Percentiles rank a stretch among this genome's conserved stretches.
Conservation (phyloP, 1,140 invertebrate species). For the Eueides isabella region DNA sequence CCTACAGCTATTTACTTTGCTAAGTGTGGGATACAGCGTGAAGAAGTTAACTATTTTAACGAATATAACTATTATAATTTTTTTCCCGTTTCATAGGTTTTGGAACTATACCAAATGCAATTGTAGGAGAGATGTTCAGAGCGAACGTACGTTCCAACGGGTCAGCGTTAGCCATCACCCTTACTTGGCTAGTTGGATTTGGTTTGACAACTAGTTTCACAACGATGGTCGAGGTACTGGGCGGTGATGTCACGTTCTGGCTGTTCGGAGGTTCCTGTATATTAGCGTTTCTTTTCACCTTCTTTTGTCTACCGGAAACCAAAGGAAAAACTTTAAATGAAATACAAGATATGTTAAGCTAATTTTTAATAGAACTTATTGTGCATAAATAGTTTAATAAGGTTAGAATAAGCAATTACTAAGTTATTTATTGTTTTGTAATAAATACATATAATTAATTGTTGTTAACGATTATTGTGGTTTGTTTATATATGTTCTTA, state of each 20-base stretch:
- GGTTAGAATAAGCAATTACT: neutral
- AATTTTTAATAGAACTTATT: slow-evolving; percentile 20
- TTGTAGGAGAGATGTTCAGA: slow-evolving; percentile 86
- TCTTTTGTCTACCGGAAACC: slow-evolving; percentile 89
- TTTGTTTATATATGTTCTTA: too few species aligned
- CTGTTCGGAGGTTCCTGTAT: slow-evolving; percentile 88
- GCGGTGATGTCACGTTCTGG: slow-evolving; percentile 89
- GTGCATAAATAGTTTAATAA: neutral
- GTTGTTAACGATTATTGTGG: too few species aligned
- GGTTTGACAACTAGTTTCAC: slow-evolving; percentile 88
- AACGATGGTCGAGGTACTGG: slow-evolving; percentile 83
- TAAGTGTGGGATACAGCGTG: too few species aligned
- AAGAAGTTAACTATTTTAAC: too few species aligned
- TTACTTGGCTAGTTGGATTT: slow-evolving; percentile 89
- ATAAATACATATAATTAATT: neutral
- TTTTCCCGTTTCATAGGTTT: slow-evolving; percentile 79
- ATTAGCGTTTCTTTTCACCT: slow-evolving; percentile 84
- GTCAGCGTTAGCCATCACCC: slow-evolving; percentile 84
- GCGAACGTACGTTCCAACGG: slow-evolving; percentile 86
- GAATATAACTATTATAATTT: neutral
- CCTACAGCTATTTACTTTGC: too few species aligned
- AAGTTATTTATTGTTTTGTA: neutral
- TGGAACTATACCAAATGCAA: slow-evolving; percentile 87
- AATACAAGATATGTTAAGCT: slow-evolving; percentile 85
- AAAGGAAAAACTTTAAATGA: slow-evolving; percentile 89